These are phyloP conservation scores for Eidolon helvum DNA, from an alignment of 2,113 vertebrate species.

Conservation along the genomic window DNA sequence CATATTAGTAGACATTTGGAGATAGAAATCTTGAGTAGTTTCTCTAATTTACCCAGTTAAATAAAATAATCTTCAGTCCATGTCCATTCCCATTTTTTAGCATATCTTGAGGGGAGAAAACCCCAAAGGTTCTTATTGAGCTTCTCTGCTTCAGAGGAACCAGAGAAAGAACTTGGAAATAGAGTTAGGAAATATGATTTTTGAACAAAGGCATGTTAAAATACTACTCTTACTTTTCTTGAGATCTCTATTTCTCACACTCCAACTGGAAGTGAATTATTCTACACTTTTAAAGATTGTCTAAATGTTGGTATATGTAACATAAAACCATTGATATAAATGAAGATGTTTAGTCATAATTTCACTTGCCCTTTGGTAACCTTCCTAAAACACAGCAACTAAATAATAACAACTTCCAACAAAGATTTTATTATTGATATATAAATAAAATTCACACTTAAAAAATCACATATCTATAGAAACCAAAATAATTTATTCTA, in stretches of 20 bases:
- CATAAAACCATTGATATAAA: not conserved
- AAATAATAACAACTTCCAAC: not conserved
- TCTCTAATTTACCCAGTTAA: not conserved
- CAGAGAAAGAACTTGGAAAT: not conserved
- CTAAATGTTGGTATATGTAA: not conserved
- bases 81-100: not conserved
- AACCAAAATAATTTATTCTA: not conserved
- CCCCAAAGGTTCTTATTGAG: not conserved
- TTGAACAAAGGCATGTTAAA: not conserved
- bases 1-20: not conserved
- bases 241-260: not conserved
- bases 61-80: not conserved
- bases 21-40: not conserved
- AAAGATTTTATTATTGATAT: not conserved
- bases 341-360: not conserved
- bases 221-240: not conserved
- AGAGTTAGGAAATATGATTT: not conserved
- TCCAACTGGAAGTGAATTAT: not conserved
- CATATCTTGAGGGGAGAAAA: no score
- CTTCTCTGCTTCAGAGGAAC: not conserved
- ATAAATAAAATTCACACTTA: not conserved
- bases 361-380: not conserved
- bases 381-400: not conserved
- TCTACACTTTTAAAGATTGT: not conserved
- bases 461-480: not conserved